phyloP scores from a whole-genome alignment of 2,797 vertebrate species.

The Hozukius guyotensis region DNA sequence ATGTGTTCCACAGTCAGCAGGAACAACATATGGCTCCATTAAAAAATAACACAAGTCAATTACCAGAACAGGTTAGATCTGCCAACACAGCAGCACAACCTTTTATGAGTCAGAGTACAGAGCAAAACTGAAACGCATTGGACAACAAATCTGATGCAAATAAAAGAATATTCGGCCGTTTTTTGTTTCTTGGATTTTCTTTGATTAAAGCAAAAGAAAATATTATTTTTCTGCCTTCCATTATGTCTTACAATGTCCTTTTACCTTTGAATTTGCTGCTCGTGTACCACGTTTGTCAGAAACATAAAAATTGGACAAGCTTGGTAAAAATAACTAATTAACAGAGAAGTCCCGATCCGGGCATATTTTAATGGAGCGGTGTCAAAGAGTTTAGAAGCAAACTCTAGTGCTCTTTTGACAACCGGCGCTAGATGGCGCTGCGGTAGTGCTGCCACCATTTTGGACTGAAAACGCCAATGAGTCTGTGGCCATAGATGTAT shows the following conservation, averaged over 20 bases:
- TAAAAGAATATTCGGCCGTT: background rate
- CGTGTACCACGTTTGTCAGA: background rate
- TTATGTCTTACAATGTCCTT: background rate
- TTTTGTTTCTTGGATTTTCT: background rate
- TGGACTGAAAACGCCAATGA: too few relatives aligned
- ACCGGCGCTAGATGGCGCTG: too few relatives aligned
- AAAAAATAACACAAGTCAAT: conserved; percentile 73
- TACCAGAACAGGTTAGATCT: conserved; percentile 63
- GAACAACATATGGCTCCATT: conserved; percentile 73
- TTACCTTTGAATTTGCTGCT: background rate
- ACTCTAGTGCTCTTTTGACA: too few relatives aligned
- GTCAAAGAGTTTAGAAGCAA: too few relatives aligned
- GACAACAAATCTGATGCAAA: conserved; percentile 18
- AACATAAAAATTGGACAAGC: background rate
- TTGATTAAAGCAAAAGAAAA: background rate
- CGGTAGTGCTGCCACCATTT: rapidly evolving
- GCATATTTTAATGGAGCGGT: too few relatives aligned
- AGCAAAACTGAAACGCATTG: conserved; percentile 13
- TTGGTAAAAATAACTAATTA: background rate
- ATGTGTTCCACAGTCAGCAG: conserved; percentile 63
- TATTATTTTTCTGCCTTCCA: background rate
- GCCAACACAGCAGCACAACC: conserved; percentile 56
- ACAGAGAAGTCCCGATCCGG: too few relatives aligned
- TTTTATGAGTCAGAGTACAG: conserved; percentile 43
- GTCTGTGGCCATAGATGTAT: too few relatives aligned